Base-by-base conservation (phyloP, 1,140 invertebrate genomes). In the Ips nitidus region DNA sequence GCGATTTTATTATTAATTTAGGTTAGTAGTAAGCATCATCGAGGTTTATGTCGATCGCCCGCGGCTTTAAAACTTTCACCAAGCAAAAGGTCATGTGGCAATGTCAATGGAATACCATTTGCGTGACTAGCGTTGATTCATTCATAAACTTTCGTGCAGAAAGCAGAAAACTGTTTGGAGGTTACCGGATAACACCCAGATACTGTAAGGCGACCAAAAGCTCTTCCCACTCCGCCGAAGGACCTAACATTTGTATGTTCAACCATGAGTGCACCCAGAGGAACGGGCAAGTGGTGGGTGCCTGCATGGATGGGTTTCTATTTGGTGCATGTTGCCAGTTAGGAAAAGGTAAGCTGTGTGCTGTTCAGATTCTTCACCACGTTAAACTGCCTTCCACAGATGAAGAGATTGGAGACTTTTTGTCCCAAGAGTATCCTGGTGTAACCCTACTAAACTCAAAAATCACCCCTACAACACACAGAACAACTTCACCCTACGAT, bases 191-290 rank as follows among this genome's bases (percentile, higher is more conserved):
- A 84, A 90, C 91, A 52, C 91, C 92, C 2, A 87, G 89, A 73
- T 84, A 87, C 64, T 94, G 92, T 77, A 87, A 80, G 82, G 82
- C 74, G 81, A 87, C 76, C 80, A 83, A 58, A 83, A 84, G 63
- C 82, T 76, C 70, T 70, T 76, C 63, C 77, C 75, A 71, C 77
- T 78, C 66, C 82, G 76, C 73, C 75, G 80, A 61, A 75, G 91
- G 88, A 0, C 89, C 88, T n/a, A 87, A 86, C n/a, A 89, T 94
- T 75, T 97, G 94, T 81, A 95, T 96, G 92, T 97, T 96, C 82
- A 95, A 95, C 81, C 93, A 94, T 76, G 93, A 97, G 78, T 97
- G 94, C 79, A 85, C 85, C 4, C 88, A 90, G 64, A 83, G 91
- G 69, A 88, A 88, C 5, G 94, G 94, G 2, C 87, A 90, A 76